Base-by-base conservation (phyloP, 2,888 invertebrate species). In the Dasysyrphus tricinctus region DNA sequence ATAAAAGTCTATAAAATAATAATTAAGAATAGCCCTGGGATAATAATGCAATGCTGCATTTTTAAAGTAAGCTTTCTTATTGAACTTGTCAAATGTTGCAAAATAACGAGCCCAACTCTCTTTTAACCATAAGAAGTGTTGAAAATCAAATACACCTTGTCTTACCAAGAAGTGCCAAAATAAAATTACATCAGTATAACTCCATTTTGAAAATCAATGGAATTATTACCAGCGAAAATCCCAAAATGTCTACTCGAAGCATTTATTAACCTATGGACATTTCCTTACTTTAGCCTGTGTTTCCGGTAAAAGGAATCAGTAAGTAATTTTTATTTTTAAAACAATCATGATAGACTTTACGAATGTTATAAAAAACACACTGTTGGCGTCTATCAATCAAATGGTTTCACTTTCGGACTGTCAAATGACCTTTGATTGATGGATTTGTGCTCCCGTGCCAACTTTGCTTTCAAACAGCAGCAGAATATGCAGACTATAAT, bases 391-490 rank as follows among this genome's bases (percentile, higher is more conserved):
- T 3, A 78, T 61, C 61, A 61, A 54, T 61, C 61, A 79, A 47
- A 39, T 16, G 24, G 5, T 32, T 61, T 78, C 61, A 7, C 24
- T 59, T 73, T 56, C 63, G 12, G n/a, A 56, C 67, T 75, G 37
- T 61, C 51, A 56, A 75, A 61, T 69, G 44, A 69, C 54, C 24
- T 37, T 16, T 69, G 75, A 75, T 75, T 54, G 51, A 80, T 75
- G 49, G 51, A 69, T 75, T 76, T 56, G 14, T 56, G 32, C 39
- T 63, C 37, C n/a, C 9, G 54, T 47, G 54, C 56, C 70, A 80
- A 69, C 32, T 54, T 59, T 47, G 34, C 42, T 51, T 34, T 32
- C 19, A 65, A 39, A 59, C n/a, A 49, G 42, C 51, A 54, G 29
- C 1, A 12, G 14, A 54, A 29, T 44, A 34, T 44, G 42, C 37